These are phyloP conservation scores for Olivierus martensii DNA, from an alignment of 1,140 invertebrate genomes.

Conservation along the genomic window DNA sequence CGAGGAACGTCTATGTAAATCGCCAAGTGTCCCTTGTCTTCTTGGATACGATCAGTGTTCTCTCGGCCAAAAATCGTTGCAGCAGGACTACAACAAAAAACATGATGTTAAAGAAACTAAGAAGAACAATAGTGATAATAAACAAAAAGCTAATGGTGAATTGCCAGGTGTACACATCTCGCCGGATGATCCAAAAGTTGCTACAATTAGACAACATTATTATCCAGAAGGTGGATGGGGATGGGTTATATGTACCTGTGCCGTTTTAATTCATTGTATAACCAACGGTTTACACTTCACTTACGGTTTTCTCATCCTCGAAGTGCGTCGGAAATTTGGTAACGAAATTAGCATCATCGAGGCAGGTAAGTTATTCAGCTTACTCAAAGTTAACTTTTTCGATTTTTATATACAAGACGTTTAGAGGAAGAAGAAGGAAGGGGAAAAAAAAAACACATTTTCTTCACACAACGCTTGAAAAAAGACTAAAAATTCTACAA, in stretches of 20 bases:
- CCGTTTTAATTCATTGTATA: constrained; percentile 66
- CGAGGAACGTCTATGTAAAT: constrained; percentile 7
- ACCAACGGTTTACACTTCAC: constrained; percentile 51
- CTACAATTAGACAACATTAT: constrained; percentile 39
- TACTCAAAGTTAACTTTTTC: too few species aligned
- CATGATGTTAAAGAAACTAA: background rate
- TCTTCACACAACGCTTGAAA: too few species aligned
- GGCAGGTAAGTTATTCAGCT: background rate
- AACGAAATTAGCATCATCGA: background rate
- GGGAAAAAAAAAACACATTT: too few species aligned
- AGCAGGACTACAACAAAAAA: constrained; percentile 1
- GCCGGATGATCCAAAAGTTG: constrained; percentile 16
- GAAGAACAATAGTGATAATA: background rate
- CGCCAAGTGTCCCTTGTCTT: constrained; percentile 12
- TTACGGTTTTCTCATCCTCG: constrained; percentile 11
- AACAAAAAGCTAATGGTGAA: constrained; percentile 12
- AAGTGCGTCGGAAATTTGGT: background rate
- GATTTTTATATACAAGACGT: too few species aligned
- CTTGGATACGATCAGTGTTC: background rate
- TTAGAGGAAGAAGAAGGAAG: too few species aligned
- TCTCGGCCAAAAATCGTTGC: background rate
- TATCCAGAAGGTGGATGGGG: constrained; percentile 55
- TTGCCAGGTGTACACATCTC: constrained; percentile 17
- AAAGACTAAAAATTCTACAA: too few species aligned
- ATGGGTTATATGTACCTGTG: constrained; percentile 75